Conservation (phyloP, 1,140 invertebrate genomes). For the Heliothis subflexa region DNA sequence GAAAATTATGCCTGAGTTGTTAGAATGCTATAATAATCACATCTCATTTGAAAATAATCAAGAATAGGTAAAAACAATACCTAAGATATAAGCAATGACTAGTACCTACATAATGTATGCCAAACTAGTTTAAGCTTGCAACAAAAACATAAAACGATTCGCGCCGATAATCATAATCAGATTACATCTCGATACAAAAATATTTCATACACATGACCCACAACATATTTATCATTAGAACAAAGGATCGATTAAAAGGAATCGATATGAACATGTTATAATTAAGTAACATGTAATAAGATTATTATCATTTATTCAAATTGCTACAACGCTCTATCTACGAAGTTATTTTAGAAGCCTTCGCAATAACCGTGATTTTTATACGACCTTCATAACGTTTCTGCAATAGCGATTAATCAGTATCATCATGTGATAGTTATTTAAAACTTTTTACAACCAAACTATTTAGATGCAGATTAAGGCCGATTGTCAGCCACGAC, state of each 20-base stretch:
- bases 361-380: too few relatives aligned
- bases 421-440: neutral
- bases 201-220: slow-evolving; percentile 44
- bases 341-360: slow-evolving; percentile 13
- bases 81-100: too few relatives aligned
- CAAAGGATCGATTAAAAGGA: slow-evolving; percentile 50
- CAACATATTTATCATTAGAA: slow-evolving; percentile 49
- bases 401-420: neutral
- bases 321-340: slow-evolving; percentile 25
- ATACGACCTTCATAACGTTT: too few relatives aligned
- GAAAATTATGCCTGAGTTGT: too few relatives aligned
- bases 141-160: slow-evolving; percentile 22
- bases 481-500: too few relatives aligned
- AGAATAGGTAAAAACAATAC: too few relatives aligned
- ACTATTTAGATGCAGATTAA: too few relatives aligned
- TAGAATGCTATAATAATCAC: too few relatives aligned
- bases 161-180: slow-evolving; percentile 13
- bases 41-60: too few relatives aligned
- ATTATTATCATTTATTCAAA: slow-evolving; percentile 47
- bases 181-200: slow-evolving; percentile 30
- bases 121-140: too few relatives aligned
- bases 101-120: too few relatives aligned
- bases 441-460: too few relatives aligned
- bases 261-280: slow-evolving; percentile 45
- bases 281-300: slow-evolving; percentile 38